These are phyloP conservation scores for Intellagama lesueurii DNA, from an alignment of 2,797 vertebrate genomes.

Conservation along the genomic window DNA sequence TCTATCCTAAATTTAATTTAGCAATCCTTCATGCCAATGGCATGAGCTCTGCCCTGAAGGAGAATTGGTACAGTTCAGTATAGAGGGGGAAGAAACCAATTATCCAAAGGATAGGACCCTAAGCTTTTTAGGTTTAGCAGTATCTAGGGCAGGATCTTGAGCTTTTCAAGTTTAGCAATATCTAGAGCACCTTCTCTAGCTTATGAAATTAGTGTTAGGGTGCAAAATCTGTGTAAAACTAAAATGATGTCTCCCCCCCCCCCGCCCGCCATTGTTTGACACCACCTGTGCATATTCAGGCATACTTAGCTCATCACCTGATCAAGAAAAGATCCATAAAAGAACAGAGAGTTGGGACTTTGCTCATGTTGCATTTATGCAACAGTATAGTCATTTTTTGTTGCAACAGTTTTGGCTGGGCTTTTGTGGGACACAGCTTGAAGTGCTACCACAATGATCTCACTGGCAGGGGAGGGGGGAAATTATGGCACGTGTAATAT, in stretches of 20 bases:
- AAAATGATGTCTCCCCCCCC: background rate
- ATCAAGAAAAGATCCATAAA: background rate
- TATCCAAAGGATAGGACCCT: background rate
- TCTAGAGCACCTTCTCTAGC: background rate
- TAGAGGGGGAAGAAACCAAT: background rate
- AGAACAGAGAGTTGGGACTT: background rate
- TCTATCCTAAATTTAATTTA: too few relatives aligned
- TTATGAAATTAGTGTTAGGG: background rate
- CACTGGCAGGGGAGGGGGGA: background rate
- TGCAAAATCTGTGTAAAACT: background rate
- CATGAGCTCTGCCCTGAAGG: too few relatives aligned
- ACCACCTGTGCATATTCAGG: background rate
- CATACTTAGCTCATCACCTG: background rate
- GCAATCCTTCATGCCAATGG: too few relatives aligned
- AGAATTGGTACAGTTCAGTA: too few relatives aligned
- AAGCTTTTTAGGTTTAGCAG: too few relatives aligned
- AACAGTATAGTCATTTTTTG: background rate
- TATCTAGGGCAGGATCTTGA: background rate
- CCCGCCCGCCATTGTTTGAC: background rate
- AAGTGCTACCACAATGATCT: too few relatives aligned
- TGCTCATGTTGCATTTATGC: background rate
- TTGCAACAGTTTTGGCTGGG: background rate
- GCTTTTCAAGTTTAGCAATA: background rate
- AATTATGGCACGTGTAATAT: background rate
- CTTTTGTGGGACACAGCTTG: background rate